phyloP scores from a whole-genome alignment of 2,113 vertebrate genomes.

The Cisticola juncidis region DNA sequence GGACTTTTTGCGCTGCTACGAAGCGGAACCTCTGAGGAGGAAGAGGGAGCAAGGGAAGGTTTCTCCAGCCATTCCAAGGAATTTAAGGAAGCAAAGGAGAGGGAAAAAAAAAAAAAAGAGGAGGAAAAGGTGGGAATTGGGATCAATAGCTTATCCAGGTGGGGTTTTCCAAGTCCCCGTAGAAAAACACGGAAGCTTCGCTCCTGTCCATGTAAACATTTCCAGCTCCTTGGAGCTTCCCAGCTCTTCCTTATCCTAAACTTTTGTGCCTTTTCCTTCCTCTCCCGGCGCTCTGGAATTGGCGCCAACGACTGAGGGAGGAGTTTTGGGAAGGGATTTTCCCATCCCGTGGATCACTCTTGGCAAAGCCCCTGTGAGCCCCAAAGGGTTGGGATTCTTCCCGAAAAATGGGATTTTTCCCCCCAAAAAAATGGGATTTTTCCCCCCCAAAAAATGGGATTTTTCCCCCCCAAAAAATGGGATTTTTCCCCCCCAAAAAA shows the following conservation, averaged over 20 bases:
- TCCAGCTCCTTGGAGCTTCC: not conserved
- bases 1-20: not conserved
- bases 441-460: too few species aligned
- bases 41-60: not conserved
- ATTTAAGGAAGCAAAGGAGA: not conserved
- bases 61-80: not conserved
- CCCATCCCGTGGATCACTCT: not conserved
- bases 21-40: not conserved
- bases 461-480: too few species aligned
- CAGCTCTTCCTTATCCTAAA: not conserved
- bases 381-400: not conserved
- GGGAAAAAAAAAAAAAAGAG: not conserved
- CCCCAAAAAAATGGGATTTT: too few species aligned
- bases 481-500: too few species aligned
- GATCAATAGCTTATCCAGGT: conserved; percentile 41
- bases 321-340: not conserved
- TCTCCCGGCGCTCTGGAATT: not conserved
- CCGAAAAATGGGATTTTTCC: too few species aligned
- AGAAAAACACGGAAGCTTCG: conserved; percentile 24
- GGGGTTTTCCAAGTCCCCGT: not conserved
- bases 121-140: not conserved
- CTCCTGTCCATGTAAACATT: conserved; percentile 68
- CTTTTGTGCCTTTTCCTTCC: not conserved
- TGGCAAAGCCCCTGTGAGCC: not conserved
- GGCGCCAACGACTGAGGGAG: not conserved